Evolutionary conservation across 2,797 vertebrate species (phyloP).

Genomic region (Aulostomus chinensis): DNA sequence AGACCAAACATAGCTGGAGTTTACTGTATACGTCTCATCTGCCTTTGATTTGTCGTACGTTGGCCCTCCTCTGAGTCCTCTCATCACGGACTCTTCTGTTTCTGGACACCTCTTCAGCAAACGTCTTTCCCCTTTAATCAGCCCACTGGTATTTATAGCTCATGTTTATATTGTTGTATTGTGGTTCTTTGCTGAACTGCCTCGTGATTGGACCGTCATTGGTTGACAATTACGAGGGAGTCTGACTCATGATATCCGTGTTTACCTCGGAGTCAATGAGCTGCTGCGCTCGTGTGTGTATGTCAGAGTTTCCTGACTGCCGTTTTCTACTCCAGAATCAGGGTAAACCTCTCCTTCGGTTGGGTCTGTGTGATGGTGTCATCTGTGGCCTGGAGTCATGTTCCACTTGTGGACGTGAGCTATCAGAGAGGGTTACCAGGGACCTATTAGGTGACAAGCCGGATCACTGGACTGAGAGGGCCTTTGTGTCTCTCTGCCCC

Average conservation of each 20-base stretch:
- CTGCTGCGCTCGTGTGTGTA: slow-evolving; percentile 31
- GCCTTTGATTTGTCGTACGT: slow-evolving; percentile 59
- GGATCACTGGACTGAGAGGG: slow-evolving; percentile 59
- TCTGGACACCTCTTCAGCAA: slow-evolving; percentile 62
- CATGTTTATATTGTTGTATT: slow-evolving; percentile 74
- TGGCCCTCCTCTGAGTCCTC: no score
- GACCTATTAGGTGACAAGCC: slow-evolving; percentile 50
- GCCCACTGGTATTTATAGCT: slow-evolving; percentile 40
- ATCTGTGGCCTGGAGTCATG: slow-evolving; percentile 37
- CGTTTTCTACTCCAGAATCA: slow-evolving; percentile 6
- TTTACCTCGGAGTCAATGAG: slow-evolving; percentile 64
- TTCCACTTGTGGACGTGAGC: slow-evolving; percentile 46
- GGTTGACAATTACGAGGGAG: slow-evolving; percentile 27
- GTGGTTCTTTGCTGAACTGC: slow-evolving; percentile 28
- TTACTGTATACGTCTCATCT: slow-evolving; percentile 14
- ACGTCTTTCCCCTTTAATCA: slow-evolving; percentile 64
- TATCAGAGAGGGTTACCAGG: slow-evolving; percentile 22
- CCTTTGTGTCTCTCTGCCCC: slow-evolving; percentile 59
- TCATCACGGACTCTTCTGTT: no score
- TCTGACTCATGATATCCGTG: slow-evolving; percentile 39
- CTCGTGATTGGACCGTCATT: slow-evolving; percentile 45
- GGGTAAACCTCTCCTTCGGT: slow-evolving; percentile 18
- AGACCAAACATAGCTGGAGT: no score
- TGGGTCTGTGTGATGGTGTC: slow-evolving; percentile 21
- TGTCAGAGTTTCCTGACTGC: slow-evolving; percentile 23